These are phyloP conservation scores for Sesamia inferens DNA, from an alignment of 2,888 invertebrate species.

Conservation along the genomic window DNA sequence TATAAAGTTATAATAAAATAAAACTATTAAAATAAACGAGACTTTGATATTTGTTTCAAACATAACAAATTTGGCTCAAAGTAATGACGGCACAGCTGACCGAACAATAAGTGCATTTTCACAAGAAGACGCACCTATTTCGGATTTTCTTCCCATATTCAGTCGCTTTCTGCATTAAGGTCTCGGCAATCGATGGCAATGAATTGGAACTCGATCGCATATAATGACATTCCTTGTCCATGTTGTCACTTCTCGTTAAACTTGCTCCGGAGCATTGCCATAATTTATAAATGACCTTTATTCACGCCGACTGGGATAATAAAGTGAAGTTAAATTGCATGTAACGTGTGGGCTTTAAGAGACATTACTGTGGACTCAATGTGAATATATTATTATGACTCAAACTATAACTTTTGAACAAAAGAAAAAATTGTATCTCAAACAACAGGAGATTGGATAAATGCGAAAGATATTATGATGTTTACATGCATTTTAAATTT, in stretches of 20 bases:
- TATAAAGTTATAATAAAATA: conserved; percentile 23
- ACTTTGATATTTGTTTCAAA: background rate
- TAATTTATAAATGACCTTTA: conserved; percentile 70
- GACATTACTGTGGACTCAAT: conserved; percentile 30
- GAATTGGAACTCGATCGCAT: conserved; percentile 60
- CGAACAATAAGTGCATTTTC: conserved; percentile 10
- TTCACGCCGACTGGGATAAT: conserved; percentile 39
- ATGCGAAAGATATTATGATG: background rate
- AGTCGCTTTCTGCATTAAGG: conserved; percentile 49
- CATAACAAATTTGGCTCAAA: background rate
- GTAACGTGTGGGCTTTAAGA: conserved; percentile 52
- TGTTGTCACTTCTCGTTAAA: conserved; percentile 67
- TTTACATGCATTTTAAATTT: background rate
- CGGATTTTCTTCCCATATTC: conserved; percentile 34
- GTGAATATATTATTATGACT: conserved; percentile 33
- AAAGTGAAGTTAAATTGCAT: conserved; percentile 51
- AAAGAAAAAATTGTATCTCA: conserved; percentile 9
- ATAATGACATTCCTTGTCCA: conserved; percentile 65
- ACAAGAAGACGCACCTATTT: background rate
- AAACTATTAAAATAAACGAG: conserved; percentile 10
- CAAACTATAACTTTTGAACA: conserved; percentile 14
- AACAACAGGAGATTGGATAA: conserved; percentile 15
- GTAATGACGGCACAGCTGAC: background rate
- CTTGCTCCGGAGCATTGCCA: conserved; percentile 64
- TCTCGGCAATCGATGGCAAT: conserved; percentile 61